Evolutionary conservation across 92 coral and sea anemone genomes (phyloP).

Genomic region (Zoanthus sociatus): DNA sequence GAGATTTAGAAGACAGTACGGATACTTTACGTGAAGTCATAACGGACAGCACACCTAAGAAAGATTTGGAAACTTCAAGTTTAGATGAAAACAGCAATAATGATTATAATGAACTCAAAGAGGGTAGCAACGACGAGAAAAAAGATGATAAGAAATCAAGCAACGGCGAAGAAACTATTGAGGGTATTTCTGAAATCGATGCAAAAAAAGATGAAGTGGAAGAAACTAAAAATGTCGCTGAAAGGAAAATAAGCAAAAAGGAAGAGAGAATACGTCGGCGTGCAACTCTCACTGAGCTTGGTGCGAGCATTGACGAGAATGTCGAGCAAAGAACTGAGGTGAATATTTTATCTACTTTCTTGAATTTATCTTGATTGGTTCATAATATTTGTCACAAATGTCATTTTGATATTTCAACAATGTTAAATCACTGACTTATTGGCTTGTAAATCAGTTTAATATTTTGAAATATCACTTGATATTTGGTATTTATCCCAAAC

Average conservation of each 20-base stretch:
- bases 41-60: background rate
- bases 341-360: background rate
- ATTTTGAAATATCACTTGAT: no score
- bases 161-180: slow-evolving; percentile 14
- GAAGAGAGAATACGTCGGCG: slow-evolving; percentile 38
- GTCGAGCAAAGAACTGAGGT: slow-evolving; percentile 4
- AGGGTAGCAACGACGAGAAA: slow-evolving; percentile 35
- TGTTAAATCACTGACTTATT: no score
- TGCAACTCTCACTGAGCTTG: slow-evolving; percentile 40
- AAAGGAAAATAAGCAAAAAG: slow-evolving; percentile 20
- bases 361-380: no score
- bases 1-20: slow-evolving; percentile 2
- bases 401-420: no score
- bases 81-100: background rate
- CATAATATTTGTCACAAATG: no score
- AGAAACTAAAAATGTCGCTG: slow-evolving; percentile 1
- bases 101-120: background rate
- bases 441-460: no score
- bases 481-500: no score
- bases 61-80: slow-evolving; percentile 2
- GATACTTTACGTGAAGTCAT: background rate
- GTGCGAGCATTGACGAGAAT: slow-evolving; percentile 35
- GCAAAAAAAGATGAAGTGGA: background rate
- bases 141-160: slow-evolving; percentile 35
- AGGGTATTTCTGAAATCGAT: background rate